Percentiles rank a stretch among this genome's conserved stretches.
Evolutionary conservation across 2,888 invertebrate species (phyloP).

Genomic region (Gonocerus acuteangulatus): DNA sequence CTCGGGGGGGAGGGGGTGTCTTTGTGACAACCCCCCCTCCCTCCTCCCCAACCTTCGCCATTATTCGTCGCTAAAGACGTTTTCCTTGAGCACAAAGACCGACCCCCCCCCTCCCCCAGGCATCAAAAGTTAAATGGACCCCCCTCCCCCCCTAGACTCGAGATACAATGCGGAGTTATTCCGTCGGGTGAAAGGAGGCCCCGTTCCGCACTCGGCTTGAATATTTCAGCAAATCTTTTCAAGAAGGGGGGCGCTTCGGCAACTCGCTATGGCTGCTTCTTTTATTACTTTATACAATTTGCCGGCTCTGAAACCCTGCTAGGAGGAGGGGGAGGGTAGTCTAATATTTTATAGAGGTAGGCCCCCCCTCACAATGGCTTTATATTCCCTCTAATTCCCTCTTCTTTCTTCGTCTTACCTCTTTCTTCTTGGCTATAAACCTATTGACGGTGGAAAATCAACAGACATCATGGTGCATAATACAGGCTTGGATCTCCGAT

Average conservation of each 20-base stretch:
- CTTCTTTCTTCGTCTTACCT: constrained; percentile 15
- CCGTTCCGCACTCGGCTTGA: constrained; percentile 25
- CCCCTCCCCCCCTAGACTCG: not conserved
- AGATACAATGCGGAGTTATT: constrained; percentile 21
- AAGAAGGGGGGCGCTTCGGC: constrained; percentile 1
- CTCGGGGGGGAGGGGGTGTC: constrained; percentile 12
- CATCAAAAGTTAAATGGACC: constrained; percentile 35
- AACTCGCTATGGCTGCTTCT: constrained; percentile 23
- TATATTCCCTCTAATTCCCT: constrained; percentile 12
- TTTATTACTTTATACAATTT: constrained; percentile 36
- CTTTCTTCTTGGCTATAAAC: not conserved
- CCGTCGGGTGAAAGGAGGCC: constrained; percentile 25
- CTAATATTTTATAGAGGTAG: constrained; percentile 32
- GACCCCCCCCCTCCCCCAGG: constrained; percentile 1
- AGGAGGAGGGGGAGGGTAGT: constrained; percentile 2
- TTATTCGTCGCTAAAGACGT: constrained; percentile 22
- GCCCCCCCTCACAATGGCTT: constrained; percentile 13
- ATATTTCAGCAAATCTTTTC: constrained; percentile 35
- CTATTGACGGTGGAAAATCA: too few relatives aligned
- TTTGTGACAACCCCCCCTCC: constrained; percentile 14
- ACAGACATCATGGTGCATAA: too few relatives aligned
- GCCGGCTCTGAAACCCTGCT: constrained; percentile 7
- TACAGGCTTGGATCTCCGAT: too few relatives aligned
- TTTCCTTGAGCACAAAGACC: constrained; percentile 17
- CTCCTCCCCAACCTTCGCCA: too few relatives aligned